Percentiles rank a stretch among this genome's conserved stretches.
phyloP scores from a whole-genome alignment of 2,797 vertebrate genomes.

The Setipinna tenuifilis region DNA sequence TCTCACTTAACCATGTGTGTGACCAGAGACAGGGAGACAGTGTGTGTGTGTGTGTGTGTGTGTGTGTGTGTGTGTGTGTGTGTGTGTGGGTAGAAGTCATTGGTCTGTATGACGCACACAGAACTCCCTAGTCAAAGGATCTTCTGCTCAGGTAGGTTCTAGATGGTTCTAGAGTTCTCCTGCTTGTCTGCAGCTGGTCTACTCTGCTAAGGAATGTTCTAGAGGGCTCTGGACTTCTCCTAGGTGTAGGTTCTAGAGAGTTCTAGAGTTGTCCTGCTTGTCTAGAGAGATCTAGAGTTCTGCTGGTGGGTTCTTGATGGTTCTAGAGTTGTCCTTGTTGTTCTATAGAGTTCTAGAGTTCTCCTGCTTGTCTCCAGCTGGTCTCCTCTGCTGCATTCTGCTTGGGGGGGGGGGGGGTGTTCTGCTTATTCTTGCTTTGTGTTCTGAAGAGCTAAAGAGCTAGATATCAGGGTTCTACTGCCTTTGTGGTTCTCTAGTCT shows the following conservation, averaged over 20 bases:
- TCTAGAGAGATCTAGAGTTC: background rate
- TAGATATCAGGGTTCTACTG: too few species aligned
- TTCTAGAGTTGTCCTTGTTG: background rate
- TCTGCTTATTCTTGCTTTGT: too few species aligned
- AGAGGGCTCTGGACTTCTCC: too few species aligned
- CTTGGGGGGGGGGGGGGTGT: too few species aligned
- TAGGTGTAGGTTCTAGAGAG: background rate
- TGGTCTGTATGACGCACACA: background rate
- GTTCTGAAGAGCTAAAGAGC: too few species aligned
- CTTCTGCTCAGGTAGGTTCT: background rate
- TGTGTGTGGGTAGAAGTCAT: background rate
- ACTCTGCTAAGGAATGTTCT: background rate
- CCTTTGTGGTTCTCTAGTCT: too few species aligned
- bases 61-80: slow-evolving; percentile 14
- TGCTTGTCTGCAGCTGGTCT: too few species aligned
- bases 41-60: slow-evolving; percentile 17
- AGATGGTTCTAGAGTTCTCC: too few species aligned
- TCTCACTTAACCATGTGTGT: background rate
- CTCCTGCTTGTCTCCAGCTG: too few species aligned
- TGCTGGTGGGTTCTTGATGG: background rate
- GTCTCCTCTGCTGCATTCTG: too few species aligned
- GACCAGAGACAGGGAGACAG: background rate
- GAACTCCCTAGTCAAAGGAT: background rate
- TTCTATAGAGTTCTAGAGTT: background rate
- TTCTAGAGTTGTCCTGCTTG: too few species aligned